Conservation (phyloP, 2,113 vertebrate species). For the Ctenodactylus gundi region DNA sequence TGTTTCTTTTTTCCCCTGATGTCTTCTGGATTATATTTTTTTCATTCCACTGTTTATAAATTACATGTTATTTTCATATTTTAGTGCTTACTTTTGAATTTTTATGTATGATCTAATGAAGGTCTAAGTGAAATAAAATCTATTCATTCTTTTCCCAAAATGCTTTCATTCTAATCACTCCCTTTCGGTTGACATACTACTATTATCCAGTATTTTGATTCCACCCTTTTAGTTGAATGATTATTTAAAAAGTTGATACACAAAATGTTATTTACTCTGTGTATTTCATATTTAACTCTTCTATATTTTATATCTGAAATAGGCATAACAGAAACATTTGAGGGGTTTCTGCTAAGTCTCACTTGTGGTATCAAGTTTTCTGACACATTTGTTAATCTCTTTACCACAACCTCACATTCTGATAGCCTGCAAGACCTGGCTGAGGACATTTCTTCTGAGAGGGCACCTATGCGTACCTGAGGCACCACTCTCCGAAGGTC, state of each 20-base stretch:
- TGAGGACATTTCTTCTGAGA: neutral
- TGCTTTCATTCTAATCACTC: neutral
- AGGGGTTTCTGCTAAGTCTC: neutral
- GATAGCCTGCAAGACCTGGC: neutral
- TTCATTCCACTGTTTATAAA: neutral
- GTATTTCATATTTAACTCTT: neutral
- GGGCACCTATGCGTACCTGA: rapidly evolving
- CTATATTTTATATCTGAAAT: neutral
- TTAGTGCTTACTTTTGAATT: neutral
- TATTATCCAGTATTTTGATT: neutral
- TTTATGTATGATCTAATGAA: neutral
- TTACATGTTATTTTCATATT: neutral
- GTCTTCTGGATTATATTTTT: neutral
- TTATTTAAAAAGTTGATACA: neutral
- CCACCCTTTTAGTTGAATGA: neutral
- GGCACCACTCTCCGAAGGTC: neutral
- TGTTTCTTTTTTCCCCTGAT: neutral
- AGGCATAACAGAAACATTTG: no score
- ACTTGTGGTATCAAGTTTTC: neutral
- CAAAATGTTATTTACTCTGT: neutral
- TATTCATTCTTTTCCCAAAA: neutral
- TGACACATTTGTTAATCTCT: neutral
- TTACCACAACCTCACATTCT: neutral
- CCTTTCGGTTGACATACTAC: neutral
- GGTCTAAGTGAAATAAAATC: neutral